Evolutionary conservation across 1,140 invertebrate species (phyloP).

Genomic region (Polypedilum pembai): DNA sequence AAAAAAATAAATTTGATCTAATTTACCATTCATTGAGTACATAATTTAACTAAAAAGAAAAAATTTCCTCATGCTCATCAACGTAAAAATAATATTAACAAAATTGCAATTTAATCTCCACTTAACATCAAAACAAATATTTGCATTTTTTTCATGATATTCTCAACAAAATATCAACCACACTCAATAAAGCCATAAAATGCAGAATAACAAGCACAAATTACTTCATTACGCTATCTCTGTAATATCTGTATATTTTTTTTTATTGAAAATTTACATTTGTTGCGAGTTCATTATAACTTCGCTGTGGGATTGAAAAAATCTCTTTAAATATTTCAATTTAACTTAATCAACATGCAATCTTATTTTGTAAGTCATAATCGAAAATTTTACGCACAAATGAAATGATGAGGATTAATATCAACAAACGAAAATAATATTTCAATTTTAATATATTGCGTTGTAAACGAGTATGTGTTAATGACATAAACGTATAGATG

Average conservation of each 20-base stretch:
- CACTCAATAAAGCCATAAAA: not conserved
- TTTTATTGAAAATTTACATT: slow-evolving; percentile 1
- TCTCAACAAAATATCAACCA: not conserved
- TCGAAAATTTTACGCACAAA: not conserved
- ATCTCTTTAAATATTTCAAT: not conserved
- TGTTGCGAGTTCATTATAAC: not conserved
- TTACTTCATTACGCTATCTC: not conserved
- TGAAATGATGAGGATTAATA: not conserved
- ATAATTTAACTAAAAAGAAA: too few relatives aligned
- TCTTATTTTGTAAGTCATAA: not conserved
- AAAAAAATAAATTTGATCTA: too few relatives aligned
- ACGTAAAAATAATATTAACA: too few relatives aligned
- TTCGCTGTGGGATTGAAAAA: not conserved
- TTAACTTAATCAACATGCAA: not conserved
- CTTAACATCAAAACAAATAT: too few relatives aligned
- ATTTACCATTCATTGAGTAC: too few relatives aligned
- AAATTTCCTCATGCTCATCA: too few relatives aligned
- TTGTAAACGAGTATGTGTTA: too few relatives aligned
- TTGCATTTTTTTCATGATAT: too few relatives aligned
- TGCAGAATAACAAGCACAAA: not conserved
- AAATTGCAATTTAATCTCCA: too few relatives aligned
- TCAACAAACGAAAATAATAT: not conserved
- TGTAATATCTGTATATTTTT: not conserved
- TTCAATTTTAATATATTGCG: too few relatives aligned
- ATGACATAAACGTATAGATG: too few relatives aligned